Conservation (phyloP, 2,888 invertebrate genomes). For the Chymomyza fuscimana region DNA sequence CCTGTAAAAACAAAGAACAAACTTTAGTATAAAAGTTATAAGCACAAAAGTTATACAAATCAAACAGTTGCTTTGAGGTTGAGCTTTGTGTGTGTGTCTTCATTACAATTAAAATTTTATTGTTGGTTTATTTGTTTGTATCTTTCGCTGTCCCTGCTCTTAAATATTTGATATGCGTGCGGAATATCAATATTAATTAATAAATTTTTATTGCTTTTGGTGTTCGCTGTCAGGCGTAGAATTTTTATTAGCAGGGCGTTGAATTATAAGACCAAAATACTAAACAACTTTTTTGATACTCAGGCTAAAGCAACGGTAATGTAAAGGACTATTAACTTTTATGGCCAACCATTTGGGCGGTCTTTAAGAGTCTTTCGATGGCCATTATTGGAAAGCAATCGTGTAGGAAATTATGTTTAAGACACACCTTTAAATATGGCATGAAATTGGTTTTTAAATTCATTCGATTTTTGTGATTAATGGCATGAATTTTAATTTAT, state of each 20-base stretch:
- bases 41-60: no score
- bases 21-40: neutral
- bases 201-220: slow-evolving; percentile 48
- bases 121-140: slow-evolving; percentile 50
- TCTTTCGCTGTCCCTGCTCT: slow-evolving; percentile 18
- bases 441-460: slow-evolving; percentile 22
- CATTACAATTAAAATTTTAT: slow-evolving; percentile 25
- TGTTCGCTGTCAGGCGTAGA: slow-evolving; percentile 33
- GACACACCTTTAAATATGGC: slow-evolving; percentile 34
- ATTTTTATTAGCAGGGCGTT: slow-evolving; percentile 44
- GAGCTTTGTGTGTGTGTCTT: neutral
- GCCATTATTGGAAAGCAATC: slow-evolving; percentile 9
- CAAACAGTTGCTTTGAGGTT: neutral
- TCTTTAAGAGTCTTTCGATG: slow-evolving; percentile 21
- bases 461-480: neutral
- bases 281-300: neutral
- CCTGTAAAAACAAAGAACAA: slow-evolving; percentile 79
- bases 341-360: slow-evolving; percentile 19
- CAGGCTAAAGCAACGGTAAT: slow-evolving; percentile 14
- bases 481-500: neutral
- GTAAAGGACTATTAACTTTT: slow-evolving; percentile 52
- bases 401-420: slow-evolving; percentile 19
- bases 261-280: slow-evolving; percentile 7
- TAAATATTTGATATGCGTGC: slow-evolving; percentile 50
- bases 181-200: slow-evolving; percentile 65